Base-by-base conservation (phyloP, 64 coral and sea anemone species). In the Platygyra sinensis region DNA sequence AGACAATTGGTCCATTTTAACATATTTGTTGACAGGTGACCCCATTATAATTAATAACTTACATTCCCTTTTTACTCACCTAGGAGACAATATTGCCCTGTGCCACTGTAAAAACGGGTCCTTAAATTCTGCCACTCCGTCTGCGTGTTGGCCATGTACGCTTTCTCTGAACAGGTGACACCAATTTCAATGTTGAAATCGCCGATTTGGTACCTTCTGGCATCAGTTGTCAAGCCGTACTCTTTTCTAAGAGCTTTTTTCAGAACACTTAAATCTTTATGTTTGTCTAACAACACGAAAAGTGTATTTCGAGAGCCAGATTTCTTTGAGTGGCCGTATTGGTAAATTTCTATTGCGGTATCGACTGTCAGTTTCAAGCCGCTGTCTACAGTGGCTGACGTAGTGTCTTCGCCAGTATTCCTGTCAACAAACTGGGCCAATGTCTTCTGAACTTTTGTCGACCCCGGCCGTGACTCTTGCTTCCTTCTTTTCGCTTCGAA, bases 101-200 rank as follows among this genome's bases (percentile, higher is more conserved):
- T 50, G n/a, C 82, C 62, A 71, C 82, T 67, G 62, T 86, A 71
- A 25, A 86, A 86, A 46, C 82, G 61, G 60, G 62, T 31, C 38
- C 62, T 62, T 22, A 86, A 46, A 86, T 86, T 86, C 3, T 71
- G 18, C 82, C 82, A 86, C 63, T 72, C 81, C 19, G 62, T 69
- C 62, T 86, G 82, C 17, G 61, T 72, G 82, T 61, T 80, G 15
- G 78, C 39, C 25, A 80, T 51, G 78, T 50, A 85, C 2, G 63
- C 4, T 86, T 73, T 72, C 33, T 72, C 64, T n/a, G 65, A 46
- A 25, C 72, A 72, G 30, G 4, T 17, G 36, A 87, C 84, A 73
- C 84, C 69, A 72, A 74, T 87, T 73, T 87, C 84, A 28, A 87
- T 71, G 52, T 73, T 55, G 84, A 87, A 87, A 27, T 87, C 67